Evolutionary conservation across 2,888 invertebrate species (phyloP), one percentile per base, ranked within the genome.

Genomic region (Dyspetes luteomarginatus): DNA sequence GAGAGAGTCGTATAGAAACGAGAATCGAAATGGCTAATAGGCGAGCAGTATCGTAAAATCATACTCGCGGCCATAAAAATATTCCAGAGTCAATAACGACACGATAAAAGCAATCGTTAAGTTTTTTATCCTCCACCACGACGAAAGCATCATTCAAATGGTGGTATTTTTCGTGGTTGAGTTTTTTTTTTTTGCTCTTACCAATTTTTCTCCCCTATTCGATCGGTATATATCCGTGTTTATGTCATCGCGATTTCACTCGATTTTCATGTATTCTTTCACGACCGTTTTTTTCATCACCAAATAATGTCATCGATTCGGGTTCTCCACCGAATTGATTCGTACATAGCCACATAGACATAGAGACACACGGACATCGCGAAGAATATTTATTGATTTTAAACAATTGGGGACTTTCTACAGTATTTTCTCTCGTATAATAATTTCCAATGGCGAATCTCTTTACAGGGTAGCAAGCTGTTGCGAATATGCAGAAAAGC

Each of bases 81-180:
- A 86, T 84, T 83, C 74, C 72, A 69, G 69, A 83, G 84, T 86
- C 86, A 85, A 87, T 87, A 87, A 86, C 82, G 78, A 58, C 73
- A 50, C 82, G 79, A 86, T 86, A 85, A 85, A 87, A 81, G 55
- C 50, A 60, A 64, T 75, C 85, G 78, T 86, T 85, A 86, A 86
- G 83, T 79, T 71, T 67, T 26, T 28, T 78, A 41, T 52, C 15
- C 43, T 9, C 30, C 28, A 36, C 15, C 41, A 17, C 22, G 17
- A 65, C 68, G 72, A 77, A 5, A 26, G 55, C 74, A 58, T 79
- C 56, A 60, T 80, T 65, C 76, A 68, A 64, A 36, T 45, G 64
- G 19, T 80, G 41, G 50, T 81, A 68, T 74, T 73, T 77, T 78
- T 74, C 56, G 69, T 60, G 69, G 73, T 72, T 22, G 62, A 48